Conservation (phyloP, 2,113 vertebrate species). For the Lepidothrix coronata region DNA sequence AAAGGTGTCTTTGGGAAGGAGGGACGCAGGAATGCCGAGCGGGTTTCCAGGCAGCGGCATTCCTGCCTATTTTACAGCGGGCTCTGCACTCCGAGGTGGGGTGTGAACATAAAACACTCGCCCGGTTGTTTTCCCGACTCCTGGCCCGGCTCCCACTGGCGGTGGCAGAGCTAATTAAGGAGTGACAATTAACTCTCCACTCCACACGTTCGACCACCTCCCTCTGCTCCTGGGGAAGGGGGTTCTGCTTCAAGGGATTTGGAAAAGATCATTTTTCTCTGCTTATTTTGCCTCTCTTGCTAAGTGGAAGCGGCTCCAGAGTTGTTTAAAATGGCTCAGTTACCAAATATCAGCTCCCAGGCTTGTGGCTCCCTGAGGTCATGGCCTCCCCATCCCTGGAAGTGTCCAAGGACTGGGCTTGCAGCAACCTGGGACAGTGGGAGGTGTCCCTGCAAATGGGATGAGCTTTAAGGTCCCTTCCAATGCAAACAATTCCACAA, state of each 20-base stretch:
- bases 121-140: not conserved
- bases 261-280: not conserved
- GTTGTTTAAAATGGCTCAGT: not conserved
- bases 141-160: not conserved
- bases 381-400: not conserved
- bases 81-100: not conserved
- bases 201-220: not conserved
- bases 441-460: not conserved
- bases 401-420: not conserved
- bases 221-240: not conserved
- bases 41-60: not conserved
- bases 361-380: not conserved
- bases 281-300: not conserved
- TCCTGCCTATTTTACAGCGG: not conserved
- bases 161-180: not conserved
- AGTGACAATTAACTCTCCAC: not conserved
- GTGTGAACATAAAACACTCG: slow-evolving; percentile 48
- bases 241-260: not conserved
- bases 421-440: not conserved
- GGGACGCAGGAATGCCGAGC: not conserved
- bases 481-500: not conserved
- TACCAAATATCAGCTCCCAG: not conserved
- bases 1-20: slow-evolving; percentile 11
- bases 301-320: not conserved
- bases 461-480: not conserved